Evolutionary conservation across 2,113 vertebrate species (phyloP), one percentile per base, ranked within the genome.

Genomic region (Elachura formosa): DNA sequence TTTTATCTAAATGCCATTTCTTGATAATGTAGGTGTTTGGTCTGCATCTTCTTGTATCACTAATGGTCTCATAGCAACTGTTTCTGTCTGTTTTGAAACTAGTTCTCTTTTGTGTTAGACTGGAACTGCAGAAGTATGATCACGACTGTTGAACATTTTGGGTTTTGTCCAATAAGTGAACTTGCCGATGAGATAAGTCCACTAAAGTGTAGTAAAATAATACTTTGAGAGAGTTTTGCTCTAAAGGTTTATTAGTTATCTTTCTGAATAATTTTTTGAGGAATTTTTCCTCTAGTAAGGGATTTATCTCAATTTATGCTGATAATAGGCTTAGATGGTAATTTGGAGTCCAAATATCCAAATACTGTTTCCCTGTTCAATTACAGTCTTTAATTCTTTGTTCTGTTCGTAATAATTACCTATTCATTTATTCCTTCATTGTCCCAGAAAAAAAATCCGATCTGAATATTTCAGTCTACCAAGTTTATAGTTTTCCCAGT

Each of bases 31-130:
- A 93, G 90, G 92, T 95, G 90, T 94, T 94, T 87, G 68, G 73
- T 89, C 80, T 94, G 88, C 45, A 68, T 89, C 83, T 90, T 86
- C 62, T 76, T 4, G 2, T 81, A 59, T 48, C 74, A 61, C 77
- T 92, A 94, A 87, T 84, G 64, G 93, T 96, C 84, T 96, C 93
- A 77, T 86, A 97, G 93, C 91, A 95, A 92, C 91, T 90, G 56
- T 78, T 93, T 87, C 80, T 84, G 31, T 80, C 78, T 83, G 29
- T 67, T 84, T 84, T 90, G 82, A 86, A 93, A 59, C 61, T 7
- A 29, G 25, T 88, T 80, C 63, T 90, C 55, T 73, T 91, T 91
- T 88, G 43, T 89, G 68, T 85, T 90, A 52, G 36, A 24, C 48
- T 85, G 64, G 48, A 87, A 67, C 28, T 77, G 72, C 74, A 90